Base-by-base conservation (phyloP, 1,140 invertebrate species). In the Ceratina japonica region DNA sequence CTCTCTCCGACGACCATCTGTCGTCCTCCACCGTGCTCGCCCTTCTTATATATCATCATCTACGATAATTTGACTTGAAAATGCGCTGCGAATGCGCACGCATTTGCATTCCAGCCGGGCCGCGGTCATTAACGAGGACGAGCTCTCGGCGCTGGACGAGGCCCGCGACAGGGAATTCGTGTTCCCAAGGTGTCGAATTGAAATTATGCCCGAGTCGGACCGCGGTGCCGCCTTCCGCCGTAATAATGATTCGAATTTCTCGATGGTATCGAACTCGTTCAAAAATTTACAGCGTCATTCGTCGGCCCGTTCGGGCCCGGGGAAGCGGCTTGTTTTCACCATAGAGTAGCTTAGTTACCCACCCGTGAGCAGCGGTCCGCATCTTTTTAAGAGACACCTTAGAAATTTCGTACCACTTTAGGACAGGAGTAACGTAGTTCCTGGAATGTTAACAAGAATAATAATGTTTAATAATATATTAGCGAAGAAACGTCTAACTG, bases 31-130 rank as follows among this genome's bases (percentile, higher is more conserved):
- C 61, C 8, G 8, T n/a, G 51, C 22, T 71, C 66, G 66, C 70
- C 49, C 58, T 73, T 44, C 58, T 73, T 44, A 44, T 54, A 31
- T 62, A 31, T 62, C 62, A 37, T 74, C 75, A 54, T 68, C 24
- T 80, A 85, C 64, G 72, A 85, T 85, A 74, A 86, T 86, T 82
- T 63, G 24, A 76, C 66, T 79, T 71, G 49, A 59, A 79, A 75
- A 79, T 76, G 68, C 59, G 31, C 52, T 31, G 52, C 69, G 58
- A 37, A 75, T 20, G 49, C 24, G 65, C 73, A 37, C 49, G 7
- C 80, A 86, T 82, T 82, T 82, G 72, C 84, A 86, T 79, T 74
- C 52, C 63, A 44, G 22, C 51, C 66, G 15, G 65, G 22, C 24
- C 18, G 15, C 62, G 51, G 22, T 64, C 63, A 80, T 84, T 84